Percentiles rank a stretch among this genome's conserved stretches.
phyloP scores from a whole-genome alignment of 2,888 invertebrate species.

The Megaustenia siamemsis region DNA sequence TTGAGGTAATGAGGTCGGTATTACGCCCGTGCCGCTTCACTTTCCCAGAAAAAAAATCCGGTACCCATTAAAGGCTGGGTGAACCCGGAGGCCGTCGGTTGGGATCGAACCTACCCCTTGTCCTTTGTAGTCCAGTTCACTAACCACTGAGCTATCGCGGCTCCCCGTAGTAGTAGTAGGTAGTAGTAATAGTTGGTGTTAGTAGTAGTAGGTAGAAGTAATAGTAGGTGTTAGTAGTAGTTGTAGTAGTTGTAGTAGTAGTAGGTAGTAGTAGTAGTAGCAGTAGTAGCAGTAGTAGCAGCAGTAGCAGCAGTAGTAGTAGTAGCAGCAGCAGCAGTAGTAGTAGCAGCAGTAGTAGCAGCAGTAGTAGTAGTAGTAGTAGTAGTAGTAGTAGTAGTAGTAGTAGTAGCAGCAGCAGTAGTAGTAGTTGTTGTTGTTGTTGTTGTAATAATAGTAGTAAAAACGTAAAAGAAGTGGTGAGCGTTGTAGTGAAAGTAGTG shows the following conservation, averaged over 20 bases:
- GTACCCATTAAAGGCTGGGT: too few relatives aligned
- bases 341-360: neutral
- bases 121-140: too few relatives aligned
- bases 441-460: neutral
- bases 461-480: too few relatives aligned
- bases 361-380: neutral
- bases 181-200: neutral
- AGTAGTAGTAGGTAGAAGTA: neutral
- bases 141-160: too few relatives aligned
- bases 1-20: too few relatives aligned
- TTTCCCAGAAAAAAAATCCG: too few relatives aligned
- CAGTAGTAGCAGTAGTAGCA: slow-evolving; percentile 27
- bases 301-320: neutral
- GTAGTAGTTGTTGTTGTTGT: neutral
- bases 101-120: too few relatives aligned
- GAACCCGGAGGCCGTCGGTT: too few relatives aligned
- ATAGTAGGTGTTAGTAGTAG: slow-evolving; percentile 24
- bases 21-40: too few relatives aligned
- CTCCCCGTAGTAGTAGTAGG: slow-evolving; percentile 11
- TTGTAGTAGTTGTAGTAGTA: slow-evolving; percentile 32
- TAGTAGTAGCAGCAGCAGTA: slow-evolving; percentile 2
- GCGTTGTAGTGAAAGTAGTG: too few relatives aligned
- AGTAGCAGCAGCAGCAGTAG: neutral
- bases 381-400: neutral
- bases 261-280: slow-evolving; percentile 44